phyloP scores from a whole-genome alignment of 1,140 invertebrate genomes.

The Pararge aegeria region DNA sequence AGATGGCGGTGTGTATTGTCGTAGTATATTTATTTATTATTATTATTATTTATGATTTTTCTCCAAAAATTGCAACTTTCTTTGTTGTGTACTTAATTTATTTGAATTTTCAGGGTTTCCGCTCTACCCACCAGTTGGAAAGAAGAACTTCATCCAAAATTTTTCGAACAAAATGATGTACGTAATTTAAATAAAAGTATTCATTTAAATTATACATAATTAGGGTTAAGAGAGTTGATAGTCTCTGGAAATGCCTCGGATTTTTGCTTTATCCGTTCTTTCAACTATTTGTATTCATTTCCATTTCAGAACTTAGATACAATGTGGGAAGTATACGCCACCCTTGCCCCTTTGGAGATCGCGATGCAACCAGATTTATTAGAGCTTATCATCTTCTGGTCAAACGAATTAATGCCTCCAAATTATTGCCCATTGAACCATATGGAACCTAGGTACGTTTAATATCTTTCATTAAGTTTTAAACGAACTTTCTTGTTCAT shows the following conservation, averaged over 20 bases:
- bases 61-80: no score
- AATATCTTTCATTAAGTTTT: no score
- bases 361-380: constrained; percentile 43
- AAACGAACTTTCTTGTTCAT: no score
- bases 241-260: no score
- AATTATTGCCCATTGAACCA: constrained; percentile 33
- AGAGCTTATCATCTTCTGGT: constrained; percentile 34
- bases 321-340: constrained; percentile 63
- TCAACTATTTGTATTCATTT: neutral
- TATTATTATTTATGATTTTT: no score
- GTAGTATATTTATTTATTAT: no score
- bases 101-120: constrained; percentile 44
- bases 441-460: constrained; percentile 31
- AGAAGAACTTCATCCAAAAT: constrained; percentile 54
- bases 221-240: no score
- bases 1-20: no score
- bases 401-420: constrained; percentile 33
- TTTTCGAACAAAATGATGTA: constrained; percentile 46
- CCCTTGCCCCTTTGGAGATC: constrained; percentile 51
- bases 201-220: neutral
- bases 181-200: constrained; percentile 17
- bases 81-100: neutral
- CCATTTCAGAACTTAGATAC: constrained; percentile 38
- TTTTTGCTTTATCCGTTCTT: neutral
- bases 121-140: constrained; percentile 56